Evolutionary conservation across 2,888 invertebrate species (phyloP).

Genomic region (Trissoscelio sp.): DNA sequence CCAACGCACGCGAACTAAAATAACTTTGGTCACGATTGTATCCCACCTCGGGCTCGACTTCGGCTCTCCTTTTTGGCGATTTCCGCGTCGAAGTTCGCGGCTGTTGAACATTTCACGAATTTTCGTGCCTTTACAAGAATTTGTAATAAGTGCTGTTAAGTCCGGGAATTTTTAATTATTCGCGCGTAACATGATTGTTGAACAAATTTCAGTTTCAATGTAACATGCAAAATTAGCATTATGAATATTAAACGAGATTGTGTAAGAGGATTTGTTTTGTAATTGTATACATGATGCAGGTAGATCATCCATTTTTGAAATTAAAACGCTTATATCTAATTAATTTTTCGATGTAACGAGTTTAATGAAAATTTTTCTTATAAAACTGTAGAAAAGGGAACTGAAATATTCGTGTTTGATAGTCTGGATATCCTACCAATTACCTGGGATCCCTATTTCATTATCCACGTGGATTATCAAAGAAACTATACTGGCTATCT

Average conservation of each 20-base stretch:
- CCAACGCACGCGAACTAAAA: conserved; percentile 16
- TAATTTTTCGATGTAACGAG: too few species aligned
- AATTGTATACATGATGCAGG: too few species aligned
- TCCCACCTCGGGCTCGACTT: background rate
- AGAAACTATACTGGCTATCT: conserved; percentile 8
- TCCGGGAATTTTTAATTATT: too few species aligned
- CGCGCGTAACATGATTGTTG: too few species aligned
- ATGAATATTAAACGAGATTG: too few species aligned
- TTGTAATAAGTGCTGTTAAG: background rate
- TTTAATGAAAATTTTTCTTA: too few species aligned
- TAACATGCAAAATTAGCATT: too few species aligned
- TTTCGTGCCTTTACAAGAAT: background rate
- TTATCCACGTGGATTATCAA: conserved; percentile 23
- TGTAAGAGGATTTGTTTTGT: too few species aligned
- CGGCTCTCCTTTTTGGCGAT: conserved; percentile 5
- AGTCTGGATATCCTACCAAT: conserved; percentile 5
- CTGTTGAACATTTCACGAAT: background rate
- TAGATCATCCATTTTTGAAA: too few species aligned
- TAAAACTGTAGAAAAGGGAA: background rate
- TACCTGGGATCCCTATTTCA: conserved; percentile 19
- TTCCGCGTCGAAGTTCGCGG: conserved; percentile 1
- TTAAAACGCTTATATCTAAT: too few species aligned
- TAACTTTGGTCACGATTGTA: conserved; percentile 28
- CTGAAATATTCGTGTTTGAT: background rate
- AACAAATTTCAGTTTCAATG: too few species aligned